Percentiles rank a stretch among this genome's conserved stretches.
Conservation (phyloP, 2,888 invertebrate species). For the Sesia bembeciformis region DNA sequence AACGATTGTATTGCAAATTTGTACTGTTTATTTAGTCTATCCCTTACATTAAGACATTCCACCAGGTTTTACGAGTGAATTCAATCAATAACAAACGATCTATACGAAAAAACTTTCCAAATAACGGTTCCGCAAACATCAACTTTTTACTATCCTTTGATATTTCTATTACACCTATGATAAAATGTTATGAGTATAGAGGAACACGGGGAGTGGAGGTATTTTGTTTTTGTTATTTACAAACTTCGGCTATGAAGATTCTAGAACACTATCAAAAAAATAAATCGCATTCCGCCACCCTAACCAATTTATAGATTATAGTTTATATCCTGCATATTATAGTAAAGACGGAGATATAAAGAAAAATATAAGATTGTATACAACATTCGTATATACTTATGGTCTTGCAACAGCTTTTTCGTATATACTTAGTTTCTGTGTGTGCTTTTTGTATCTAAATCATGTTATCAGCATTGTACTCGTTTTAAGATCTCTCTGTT, state of each 20-base stretch:
- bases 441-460: too few species aligned
- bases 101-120: conserved; percentile 30
- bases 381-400: too few species aligned
- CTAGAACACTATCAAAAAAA: conserved; percentile 47
- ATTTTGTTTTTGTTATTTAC: conserved; percentile 68
- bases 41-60: too few species aligned
- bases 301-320: conserved; percentile 9
- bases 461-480: too few species aligned
- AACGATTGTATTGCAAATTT: too few species aligned
- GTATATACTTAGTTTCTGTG: too few species aligned
- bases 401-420: too few species aligned
- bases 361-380: too few species aligned
- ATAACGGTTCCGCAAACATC: conserved; percentile 36
- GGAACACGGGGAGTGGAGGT: conserved; percentile 32
- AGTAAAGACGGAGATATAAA: too few species aligned
- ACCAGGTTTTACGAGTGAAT: too few species aligned
- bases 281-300: conserved; percentile 34
- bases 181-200: conserved; percentile 54
- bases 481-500: too few species aligned
- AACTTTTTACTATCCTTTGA: conserved; percentile 60
- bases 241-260: conserved; percentile 54
- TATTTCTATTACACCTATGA: conserved; percentile 70
- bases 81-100: not conserved
- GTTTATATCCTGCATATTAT: not conserved
- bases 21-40: too few species aligned